These are phyloP conservation scores for Origma solitaria DNA, from an alignment of 2,113 vertebrate genomes.

Conservation along the genomic window DNA sequence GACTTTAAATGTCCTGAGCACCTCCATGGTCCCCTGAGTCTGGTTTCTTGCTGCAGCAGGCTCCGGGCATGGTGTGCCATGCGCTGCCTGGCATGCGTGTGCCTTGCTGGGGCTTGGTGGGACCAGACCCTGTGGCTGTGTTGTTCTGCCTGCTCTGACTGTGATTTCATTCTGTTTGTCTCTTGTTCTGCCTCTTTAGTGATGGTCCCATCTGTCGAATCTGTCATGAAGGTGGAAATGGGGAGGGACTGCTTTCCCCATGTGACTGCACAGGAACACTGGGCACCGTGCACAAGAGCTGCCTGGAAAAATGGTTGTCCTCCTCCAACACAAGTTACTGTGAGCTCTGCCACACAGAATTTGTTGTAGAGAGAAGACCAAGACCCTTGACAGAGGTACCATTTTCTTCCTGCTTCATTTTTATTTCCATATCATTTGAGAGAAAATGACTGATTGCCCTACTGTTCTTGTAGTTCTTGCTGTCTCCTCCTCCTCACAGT, in stretches of 20 bases:
- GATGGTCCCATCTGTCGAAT: constrained; percentile 96
- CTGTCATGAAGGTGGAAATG: constrained; percentile 88
- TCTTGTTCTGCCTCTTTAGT: constrained; percentile 24
- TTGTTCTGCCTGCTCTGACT: not conserved
- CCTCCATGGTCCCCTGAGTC: not conserved
- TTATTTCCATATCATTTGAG: not conserved
- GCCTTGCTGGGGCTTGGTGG: not conserved
- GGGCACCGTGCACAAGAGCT: constrained; percentile 94
- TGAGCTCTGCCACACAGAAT: constrained; percentile 95
- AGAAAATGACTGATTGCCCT: not conserved
- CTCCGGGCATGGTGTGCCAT: not conserved
- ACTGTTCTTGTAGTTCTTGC: not conserved
- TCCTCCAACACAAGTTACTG: constrained; percentile 98
- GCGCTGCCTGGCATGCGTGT: accelerated
- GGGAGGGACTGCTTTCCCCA: constrained; percentile 86
- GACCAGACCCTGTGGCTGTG: not conserved
- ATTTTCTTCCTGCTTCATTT: constrained; percentile 3
- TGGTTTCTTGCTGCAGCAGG: not conserved
- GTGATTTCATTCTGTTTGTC: not conserved
- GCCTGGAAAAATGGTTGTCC: constrained; percentile 94
- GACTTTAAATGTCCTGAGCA: not conserved
- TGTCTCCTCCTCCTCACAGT: not conserved
- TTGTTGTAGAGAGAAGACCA: constrained; percentile 88
- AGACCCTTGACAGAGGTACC: constrained; percentile 90
- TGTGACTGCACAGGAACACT: constrained; percentile 92